Evolutionary conservation across 2,113 vertebrate species (phyloP).

Genomic region (Zapus hudsonius): DNA sequence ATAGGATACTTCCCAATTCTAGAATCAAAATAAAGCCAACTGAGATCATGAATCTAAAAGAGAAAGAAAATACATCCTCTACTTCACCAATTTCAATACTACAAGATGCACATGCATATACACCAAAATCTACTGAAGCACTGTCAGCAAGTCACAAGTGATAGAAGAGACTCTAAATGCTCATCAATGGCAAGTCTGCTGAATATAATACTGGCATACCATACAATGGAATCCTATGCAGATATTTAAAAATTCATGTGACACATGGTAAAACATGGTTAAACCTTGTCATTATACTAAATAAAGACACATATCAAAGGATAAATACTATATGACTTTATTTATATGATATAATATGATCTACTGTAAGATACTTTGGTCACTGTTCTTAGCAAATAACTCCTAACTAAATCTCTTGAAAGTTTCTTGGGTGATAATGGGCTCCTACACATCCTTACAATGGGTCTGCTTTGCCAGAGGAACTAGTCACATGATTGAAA

Average conservation of each 20-base stretch:
- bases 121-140: conserved; percentile 7
- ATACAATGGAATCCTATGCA: not conserved
- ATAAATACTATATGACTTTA: not conserved
- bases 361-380: not conserved
- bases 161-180: not conserved
- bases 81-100: not conserved
- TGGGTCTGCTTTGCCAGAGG: not conserved
- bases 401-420: conserved; percentile 21
- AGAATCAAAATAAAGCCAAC: not conserved
- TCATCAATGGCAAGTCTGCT: not conserved
- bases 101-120: not conserved
- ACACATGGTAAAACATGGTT: not conserved
- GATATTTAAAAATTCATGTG: not conserved
- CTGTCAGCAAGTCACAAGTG: conserved; percentile 20
- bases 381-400: not conserved
- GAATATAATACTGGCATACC: not conserved
- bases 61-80: not conserved
- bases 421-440: not conserved
- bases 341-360: not conserved
- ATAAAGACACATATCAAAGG: not conserved
- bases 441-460: not conserved
- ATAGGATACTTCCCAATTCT: not conserved
- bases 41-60: not conserved
- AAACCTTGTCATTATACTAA: not conserved
- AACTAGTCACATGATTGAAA: not conserved